Base-by-base conservation (phyloP, 1,140 invertebrate genomes). In the Odontomachus brunneus region DNA sequence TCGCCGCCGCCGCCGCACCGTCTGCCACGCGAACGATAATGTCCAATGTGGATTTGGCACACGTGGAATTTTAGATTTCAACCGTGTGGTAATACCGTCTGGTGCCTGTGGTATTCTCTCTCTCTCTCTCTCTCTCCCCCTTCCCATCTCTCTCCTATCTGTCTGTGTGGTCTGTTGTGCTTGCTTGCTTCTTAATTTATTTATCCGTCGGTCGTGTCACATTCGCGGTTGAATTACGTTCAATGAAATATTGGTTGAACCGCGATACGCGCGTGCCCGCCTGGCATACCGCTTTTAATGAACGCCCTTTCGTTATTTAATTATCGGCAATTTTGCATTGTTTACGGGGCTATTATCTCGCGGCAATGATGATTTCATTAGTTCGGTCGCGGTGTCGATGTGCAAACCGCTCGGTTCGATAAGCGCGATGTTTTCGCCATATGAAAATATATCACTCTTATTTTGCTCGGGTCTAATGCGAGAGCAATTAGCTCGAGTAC, bases 11-110 rank as follows among this genome's bases (percentile, higher is more conserved):
- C n/a, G 15, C 17, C 17, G 49, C 65, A 65, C 26, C 49, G 51
- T n/a, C 53, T 19, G 65, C 48, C 74, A 66, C 29, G 62, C 65
- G 62, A 44, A 78, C 63, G 75, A 48, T 69, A 80, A 80, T 69
- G 75, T 69, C 75, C 65, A n/a, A n/a, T n/a, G n/a, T n/a, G n/a
- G n/a, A n/a, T n/a, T n/a, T n/a, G 33, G 29, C 65, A n/a, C 69
- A 80, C 67, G 65, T 80, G 33, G 75, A 69, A 69, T 69, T 80
- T 80, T 69, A 80, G 51, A 80, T 69, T 67, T 69, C 17, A 48
- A 12, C 22, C 44, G 15, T 19, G 62, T 33, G 38, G 66, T 57
- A 69, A 78, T 55, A 57, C 11, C 63, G 75, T 55, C 75, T 57
- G 65, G 63, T 9, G 29, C 29, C 5, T 5, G 29, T 5, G 38